Percentiles rank a stretch among this genome's conserved stretches.
These are phyloP conservation scores for Probosciger aterrimus DNA, from an alignment of 2,113 vertebrate species.

Conservation along the genomic window DNA sequence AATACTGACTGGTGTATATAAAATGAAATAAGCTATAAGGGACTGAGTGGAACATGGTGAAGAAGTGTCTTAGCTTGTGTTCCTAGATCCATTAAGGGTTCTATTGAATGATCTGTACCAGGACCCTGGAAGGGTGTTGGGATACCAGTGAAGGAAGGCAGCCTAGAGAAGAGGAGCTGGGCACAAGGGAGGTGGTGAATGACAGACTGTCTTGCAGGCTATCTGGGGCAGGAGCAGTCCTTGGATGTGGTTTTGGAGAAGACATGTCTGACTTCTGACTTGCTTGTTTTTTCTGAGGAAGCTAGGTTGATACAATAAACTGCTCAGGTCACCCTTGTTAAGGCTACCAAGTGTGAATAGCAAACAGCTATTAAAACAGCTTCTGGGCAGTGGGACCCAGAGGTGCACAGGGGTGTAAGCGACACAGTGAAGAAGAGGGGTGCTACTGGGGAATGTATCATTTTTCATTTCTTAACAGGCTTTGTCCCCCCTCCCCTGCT, in stretches of 20 bases:
- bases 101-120: not conserved
- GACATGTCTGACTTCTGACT: not conserved
- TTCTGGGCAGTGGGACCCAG: not conserved
- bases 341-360: not conserved
- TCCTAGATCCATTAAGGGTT: not conserved
- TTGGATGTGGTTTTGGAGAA: not conserved
- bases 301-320: not conserved
- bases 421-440: not conserved
- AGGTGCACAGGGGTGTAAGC: not conserved
- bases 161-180: not conserved
- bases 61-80: not conserved
- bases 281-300: not conserved
- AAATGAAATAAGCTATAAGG: not conserved
- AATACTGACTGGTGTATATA: not conserved
- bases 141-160: fast-evolving
- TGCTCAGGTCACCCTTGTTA: not conserved
- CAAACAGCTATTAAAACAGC: not conserved
- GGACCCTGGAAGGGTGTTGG: not conserved
- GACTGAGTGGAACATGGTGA: not conserved
- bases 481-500: not conserved
- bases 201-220: not conserved
- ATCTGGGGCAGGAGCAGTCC: not conserved
- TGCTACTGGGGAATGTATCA: not conserved
- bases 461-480: not conserved
- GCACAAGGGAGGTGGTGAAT: not conserved